A percentile compares a stretch with the other conserved stretches of the same genome.
Evolutionary conservation across 2,113 vertebrate genomes (phyloP).

Genomic region (Stictonetta naevosa): DNA sequence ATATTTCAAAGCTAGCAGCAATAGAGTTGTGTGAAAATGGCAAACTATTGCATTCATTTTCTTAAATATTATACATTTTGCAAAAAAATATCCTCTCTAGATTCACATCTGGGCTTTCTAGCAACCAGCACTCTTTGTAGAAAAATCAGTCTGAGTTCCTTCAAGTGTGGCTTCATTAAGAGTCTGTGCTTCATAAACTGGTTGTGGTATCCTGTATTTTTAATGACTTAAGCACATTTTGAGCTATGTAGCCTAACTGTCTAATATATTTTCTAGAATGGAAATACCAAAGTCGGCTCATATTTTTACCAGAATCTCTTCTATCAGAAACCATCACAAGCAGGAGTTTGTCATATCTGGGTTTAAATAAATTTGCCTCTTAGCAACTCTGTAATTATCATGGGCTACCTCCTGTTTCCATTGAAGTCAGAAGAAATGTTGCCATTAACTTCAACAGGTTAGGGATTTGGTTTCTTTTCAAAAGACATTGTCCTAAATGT

Average conservation of each 20-base stretch:
- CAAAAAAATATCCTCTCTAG: neutral
- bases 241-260: neutral
- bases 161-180: slow-evolving; percentile 20
- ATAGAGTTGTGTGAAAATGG: neutral
- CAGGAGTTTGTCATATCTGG: neutral
- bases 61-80: neutral
- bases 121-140: neutral
- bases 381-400: neutral
- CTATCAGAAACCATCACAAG: slow-evolving; percentile 6
- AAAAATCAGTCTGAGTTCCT: neutral
- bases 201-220: slow-evolving; percentile 16
- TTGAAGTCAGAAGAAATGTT: slow-evolving; percentile 20
- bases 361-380: slow-evolving; percentile 18
- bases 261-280: slow-evolving; percentile 28
- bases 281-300: slow-evolving; percentile 38
- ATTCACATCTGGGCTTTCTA: neutral
- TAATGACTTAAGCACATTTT: slow-evolving; percentile 49
- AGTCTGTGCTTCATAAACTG: slow-evolving; percentile 21
- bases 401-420: neutral
- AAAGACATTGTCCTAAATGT: slow-evolving; percentile 1
- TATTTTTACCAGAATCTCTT: neutral
- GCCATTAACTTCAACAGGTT: neutral
- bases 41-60: neutral
- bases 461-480: slow-evolving; percentile 8
- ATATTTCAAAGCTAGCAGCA: neutral